A percentile compares a stretch with the other conserved stretches of the same genome.
phyloP scores from a whole-genome alignment of 2,888 invertebrate genomes.

The Thecophora atra region DNA sequence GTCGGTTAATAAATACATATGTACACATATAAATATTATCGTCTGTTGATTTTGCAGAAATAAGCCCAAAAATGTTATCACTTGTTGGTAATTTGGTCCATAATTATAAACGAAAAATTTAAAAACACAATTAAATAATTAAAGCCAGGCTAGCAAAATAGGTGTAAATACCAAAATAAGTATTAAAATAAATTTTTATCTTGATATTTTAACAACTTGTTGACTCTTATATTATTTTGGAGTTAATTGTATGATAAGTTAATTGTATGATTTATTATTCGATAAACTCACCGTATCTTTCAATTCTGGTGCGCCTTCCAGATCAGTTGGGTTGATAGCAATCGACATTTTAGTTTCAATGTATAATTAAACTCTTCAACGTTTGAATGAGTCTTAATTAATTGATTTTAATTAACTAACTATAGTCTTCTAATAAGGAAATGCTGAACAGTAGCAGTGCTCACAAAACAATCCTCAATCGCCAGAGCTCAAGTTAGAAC shows the following conservation, averaged over 20 bases:
- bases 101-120: not conserved
- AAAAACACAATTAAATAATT: not conserved
- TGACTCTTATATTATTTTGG: slow-evolving; percentile 9
- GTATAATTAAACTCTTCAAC: not conserved
- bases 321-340: slow-evolving; percentile 53
- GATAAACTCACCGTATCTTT: slow-evolving; percentile 59
- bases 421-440: not conserved
- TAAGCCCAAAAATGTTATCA: too few species aligned
- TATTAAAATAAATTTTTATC: slow-evolving; percentile 4
- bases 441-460: not conserved
- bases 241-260: not conserved
- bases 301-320: slow-evolving; percentile 51
- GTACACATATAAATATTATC: too few species aligned
- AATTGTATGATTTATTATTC: not conserved
- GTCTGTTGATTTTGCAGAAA: too few species aligned
- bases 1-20: too few species aligned
- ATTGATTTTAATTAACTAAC: not conserved
- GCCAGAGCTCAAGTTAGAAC: slow-evolving; percentile 22
- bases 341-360: slow-evolving; percentile 51
- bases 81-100: not conserved
- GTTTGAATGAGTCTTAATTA: not conserved
- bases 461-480: not conserved
- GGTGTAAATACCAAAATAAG: not conserved
- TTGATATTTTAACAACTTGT: slow-evolving; percentile 3
- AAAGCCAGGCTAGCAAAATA: not conserved